phyloP scores from a whole-genome alignment of 2,888 invertebrate species.

The Agonum fuliginosum region DNA sequence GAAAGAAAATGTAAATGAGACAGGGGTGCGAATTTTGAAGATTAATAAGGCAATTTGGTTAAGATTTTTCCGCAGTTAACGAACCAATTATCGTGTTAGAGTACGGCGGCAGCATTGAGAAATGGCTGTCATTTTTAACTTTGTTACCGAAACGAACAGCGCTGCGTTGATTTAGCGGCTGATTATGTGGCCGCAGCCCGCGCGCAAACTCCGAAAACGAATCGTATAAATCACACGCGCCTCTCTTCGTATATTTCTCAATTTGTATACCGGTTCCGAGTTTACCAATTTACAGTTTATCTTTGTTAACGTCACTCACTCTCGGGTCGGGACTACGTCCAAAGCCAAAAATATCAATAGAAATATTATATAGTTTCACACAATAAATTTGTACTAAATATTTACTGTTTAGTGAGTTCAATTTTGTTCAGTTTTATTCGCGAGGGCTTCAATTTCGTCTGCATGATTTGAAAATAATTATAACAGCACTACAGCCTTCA shows the following conservation, averaged over 20 bases:
- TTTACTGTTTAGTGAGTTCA: too few relatives aligned
- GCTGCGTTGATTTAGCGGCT: slow-evolving; percentile 52
- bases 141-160: slow-evolving; percentile 49
- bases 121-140: slow-evolving; percentile 58
- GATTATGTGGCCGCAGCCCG: slow-evolving; percentile 41
- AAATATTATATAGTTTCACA: too few relatives aligned
- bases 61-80: slow-evolving; percentile 53
- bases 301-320: slow-evolving; percentile 65
- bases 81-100: slow-evolving; percentile 62
- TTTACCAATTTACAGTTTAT: slow-evolving; percentile 68
- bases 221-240: slow-evolving; percentile 66
- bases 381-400: too few relatives aligned
- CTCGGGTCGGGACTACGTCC: not conserved
- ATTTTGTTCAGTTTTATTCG: too few relatives aligned
- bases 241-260: slow-evolving; percentile 67
- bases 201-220: slow-evolving; percentile 54
- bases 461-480: too few relatives aligned
- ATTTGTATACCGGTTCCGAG: slow-evolving; percentile 66
- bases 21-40: slow-evolving; percentile 51
- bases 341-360: too few relatives aligned
- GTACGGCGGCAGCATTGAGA: slow-evolving; percentile 52
- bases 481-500: too few relatives aligned
- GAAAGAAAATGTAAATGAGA: slow-evolving; percentile 16
- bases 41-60: slow-evolving; percentile 55
- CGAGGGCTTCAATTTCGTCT: too few relatives aligned